phyloP scores from a whole-genome alignment of 2,797 vertebrate genomes.

The Trematomus bernacchii region DNA sequence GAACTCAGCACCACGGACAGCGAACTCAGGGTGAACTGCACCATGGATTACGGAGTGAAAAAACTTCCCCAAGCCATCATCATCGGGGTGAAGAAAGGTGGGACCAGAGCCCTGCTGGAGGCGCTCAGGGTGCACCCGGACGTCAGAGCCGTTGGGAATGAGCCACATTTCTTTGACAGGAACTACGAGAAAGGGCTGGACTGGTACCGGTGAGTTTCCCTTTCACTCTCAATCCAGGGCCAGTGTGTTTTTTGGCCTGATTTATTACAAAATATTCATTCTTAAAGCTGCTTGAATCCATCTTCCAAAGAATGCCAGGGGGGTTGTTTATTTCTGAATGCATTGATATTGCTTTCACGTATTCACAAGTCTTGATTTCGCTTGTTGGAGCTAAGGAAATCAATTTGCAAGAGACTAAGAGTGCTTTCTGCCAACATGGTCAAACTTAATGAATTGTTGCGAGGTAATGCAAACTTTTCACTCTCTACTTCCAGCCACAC shows the following conservation, averaged over 20 bases:
- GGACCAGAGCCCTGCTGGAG: slow-evolving; percentile 95
- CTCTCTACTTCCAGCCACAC: not conserved
- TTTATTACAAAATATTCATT: not conserved
- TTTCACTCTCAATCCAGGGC: not conserved
- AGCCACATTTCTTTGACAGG: slow-evolving; percentile 99
- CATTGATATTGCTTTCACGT: not conserved
- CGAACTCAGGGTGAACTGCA: slow-evolving; percentile 88
- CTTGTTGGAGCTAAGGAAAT: not conserved
- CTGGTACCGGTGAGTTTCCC: slow-evolving; percentile 94
- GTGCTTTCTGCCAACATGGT: not conserved
- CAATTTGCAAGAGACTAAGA: not conserved
- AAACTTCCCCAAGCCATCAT: slow-evolving; percentile 97
- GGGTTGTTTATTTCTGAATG: too few relatives aligned
- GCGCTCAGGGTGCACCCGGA: slow-evolving; percentile 96
- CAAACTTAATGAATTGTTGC: not conserved
- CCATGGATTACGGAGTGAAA: slow-evolving; percentile 95
- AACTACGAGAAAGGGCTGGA: slow-evolving; percentile 97
- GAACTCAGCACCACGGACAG: slow-evolving; percentile 92
- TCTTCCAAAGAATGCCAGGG: not conserved
- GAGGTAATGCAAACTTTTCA: slow-evolving; percentile 13
- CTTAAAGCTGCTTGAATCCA: not conserved
- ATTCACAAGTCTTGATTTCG: not conserved
- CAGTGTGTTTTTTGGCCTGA: not conserved
- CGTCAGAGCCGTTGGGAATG: slow-evolving; percentile 96
- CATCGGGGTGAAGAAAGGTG: slow-evolving; percentile 98